phyloP scores from a whole-genome alignment of 2,888 invertebrate genomes.

The Pocota personata region DNA sequence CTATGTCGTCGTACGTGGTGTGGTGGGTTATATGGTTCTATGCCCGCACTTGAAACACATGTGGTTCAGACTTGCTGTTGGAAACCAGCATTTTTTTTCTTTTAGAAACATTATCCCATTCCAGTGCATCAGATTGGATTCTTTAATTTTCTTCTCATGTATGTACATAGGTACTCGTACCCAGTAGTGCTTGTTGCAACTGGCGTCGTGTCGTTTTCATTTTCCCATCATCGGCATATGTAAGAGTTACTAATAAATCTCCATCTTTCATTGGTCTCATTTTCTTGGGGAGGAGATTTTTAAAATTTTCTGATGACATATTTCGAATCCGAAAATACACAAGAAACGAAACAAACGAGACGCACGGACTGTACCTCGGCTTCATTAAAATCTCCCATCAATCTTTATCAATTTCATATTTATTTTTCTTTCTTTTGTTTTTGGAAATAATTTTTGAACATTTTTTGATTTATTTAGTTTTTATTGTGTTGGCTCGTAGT shows the following conservation, averaged over 20 bases:
- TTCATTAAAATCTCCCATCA: slow-evolving; percentile 46
- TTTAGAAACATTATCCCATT: slow-evolving; percentile 16
- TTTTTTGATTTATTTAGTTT: slow-evolving; percentile 38
- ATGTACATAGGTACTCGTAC: background rate
- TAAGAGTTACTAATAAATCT: slow-evolving; percentile 22
- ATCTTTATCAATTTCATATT: slow-evolving; percentile 48
- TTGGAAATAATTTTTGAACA: slow-evolving; percentile 5
- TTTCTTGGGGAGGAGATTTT: background rate
- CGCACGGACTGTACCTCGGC: slow-evolving; percentile 15
- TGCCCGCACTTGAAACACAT: slow-evolving; percentile 52
- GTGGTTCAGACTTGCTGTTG: background rate
- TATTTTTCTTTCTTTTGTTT: slow-evolving; percentile 16
- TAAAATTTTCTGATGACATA: slow-evolving; percentile 31
- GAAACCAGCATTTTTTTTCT: slow-evolving; percentile 43
- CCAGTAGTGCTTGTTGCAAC: slow-evolving; percentile 20
- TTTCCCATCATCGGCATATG: slow-evolving; percentile 32
- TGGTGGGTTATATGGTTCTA: slow-evolving; percentile 16
- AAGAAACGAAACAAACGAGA: background rate
- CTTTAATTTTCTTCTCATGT: slow-evolving; percentile 32
- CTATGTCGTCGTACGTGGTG: background rate
- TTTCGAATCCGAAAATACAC: slow-evolving; percentile 39
- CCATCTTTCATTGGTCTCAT: background rate
- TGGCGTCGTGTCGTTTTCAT: background rate
- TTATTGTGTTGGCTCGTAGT: background rate
- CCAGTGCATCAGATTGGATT: slow-evolving; percentile 19